Evolutionary conservation across 1,140 invertebrate genomes (phyloP).

Genomic region (Calephelis nemesis): DNA sequence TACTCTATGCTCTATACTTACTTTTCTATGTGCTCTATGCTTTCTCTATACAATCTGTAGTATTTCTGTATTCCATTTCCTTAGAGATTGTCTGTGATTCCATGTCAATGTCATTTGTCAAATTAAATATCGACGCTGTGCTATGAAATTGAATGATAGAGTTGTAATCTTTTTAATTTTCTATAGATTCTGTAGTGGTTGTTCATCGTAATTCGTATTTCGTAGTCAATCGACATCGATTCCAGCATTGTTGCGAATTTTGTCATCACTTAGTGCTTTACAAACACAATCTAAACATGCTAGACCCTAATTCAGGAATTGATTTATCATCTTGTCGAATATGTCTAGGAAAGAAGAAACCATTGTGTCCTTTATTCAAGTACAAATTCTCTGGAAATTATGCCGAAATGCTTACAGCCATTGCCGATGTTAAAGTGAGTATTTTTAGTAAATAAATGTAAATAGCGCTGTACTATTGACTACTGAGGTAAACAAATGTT

Average conservation of each 20-base stretch:
- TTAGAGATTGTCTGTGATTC: too few relatives aligned
- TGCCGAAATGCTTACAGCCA: conserved; percentile 72
- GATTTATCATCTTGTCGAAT: conserved; percentile 65
- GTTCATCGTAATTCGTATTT: not conserved
- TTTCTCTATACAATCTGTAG: too few relatives aligned
- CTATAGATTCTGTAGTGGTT: conserved; percentile 6
- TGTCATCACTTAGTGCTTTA: conserved; percentile 39
- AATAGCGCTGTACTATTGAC: not conserved
- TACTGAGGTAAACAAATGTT: not conserved
- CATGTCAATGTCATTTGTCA: not conserved
- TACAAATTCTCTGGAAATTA: conserved; percentile 73
- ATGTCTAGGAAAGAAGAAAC: conserved; percentile 65
- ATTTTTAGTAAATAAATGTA: not conserved
- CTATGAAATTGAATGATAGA: conserved; percentile 7
- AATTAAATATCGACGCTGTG: conserved; percentile 2
- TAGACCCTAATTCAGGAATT: conserved; percentile 41
- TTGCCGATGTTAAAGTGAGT: conserved; percentile 68
- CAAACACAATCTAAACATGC: conserved; percentile 45
- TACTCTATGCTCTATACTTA: too few relatives aligned
- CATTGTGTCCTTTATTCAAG: conserved; percentile 67
- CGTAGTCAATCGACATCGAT: conserved; percentile 22
- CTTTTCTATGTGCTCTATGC: too few relatives aligned
- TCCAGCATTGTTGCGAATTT: conserved; percentile 32
- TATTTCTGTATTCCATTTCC: too few relatives aligned
- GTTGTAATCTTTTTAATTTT: conserved; percentile 16